Percentiles rank a stretch among this genome's conserved stretches.
phyloP scores from a whole-genome alignment of 2,797 vertebrate species.

The Poeciliopsis gracilis region DNA sequence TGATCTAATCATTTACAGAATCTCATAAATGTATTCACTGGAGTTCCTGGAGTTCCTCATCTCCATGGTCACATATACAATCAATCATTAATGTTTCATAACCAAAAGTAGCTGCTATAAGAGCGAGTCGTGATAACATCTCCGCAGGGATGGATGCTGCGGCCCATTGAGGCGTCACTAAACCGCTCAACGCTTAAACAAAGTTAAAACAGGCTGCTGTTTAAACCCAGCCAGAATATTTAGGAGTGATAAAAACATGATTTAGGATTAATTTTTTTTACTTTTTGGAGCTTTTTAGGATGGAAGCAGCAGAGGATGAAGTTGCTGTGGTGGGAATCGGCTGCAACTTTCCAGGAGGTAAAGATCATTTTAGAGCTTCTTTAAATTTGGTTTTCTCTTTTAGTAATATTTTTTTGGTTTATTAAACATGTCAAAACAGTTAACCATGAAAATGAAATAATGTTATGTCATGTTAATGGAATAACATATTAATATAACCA shows the following conservation, averaged over 20 bases:
- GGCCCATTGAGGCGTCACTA: conserved; percentile 23
- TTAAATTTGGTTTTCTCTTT: not conserved
- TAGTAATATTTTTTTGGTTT: not conserved
- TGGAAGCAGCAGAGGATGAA: conserved; percentile 72
- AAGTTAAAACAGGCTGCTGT: not conserved
- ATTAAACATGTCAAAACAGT: not conserved
- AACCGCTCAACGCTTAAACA: conserved; percentile 15
- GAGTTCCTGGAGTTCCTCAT: conserved; percentile 63
- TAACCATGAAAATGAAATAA: not conserved
- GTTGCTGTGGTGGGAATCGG: conserved; percentile 88
- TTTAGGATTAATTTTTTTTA: conserved; percentile 20
- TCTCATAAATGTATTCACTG: conserved; percentile 66
- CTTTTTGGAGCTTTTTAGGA: conserved; percentile 35
- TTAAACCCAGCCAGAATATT: not conserved
- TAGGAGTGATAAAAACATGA: not conserved
- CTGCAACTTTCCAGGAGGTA: conserved; percentile 86
- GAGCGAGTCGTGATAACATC: conserved; percentile 54
- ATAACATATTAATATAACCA: no score
- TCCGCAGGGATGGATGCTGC: conserved; percentile 34
- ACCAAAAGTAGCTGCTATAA: conserved; percentile 56
- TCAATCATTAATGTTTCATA: conserved; percentile 72
- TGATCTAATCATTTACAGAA: conserved; percentile 47
- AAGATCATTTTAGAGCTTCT: not conserved
- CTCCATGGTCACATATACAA: conserved; percentile 67
- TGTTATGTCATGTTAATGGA: no score